Conservation (phyloP, 2,888 invertebrate genomes). For the Tenthredo notha region DNA sequence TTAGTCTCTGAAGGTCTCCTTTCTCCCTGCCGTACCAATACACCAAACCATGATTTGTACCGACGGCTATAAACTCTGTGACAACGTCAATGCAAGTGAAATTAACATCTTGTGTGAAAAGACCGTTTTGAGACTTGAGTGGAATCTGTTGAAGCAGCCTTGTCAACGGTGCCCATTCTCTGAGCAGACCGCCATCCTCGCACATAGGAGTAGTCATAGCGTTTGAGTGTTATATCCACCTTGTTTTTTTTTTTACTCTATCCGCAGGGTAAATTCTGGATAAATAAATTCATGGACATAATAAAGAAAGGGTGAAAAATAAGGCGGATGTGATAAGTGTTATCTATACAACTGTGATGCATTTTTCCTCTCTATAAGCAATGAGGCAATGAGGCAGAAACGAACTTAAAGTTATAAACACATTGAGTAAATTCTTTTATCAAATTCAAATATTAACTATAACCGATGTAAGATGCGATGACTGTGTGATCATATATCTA, state of each 20-base stretch:
- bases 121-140: conserved; percentile 85
- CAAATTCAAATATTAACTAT: too few relatives aligned
- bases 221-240: background rate
- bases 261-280: background rate
- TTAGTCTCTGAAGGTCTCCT: conserved; percentile 87
- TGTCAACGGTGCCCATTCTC: conserved; percentile 91
- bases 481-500: too few relatives aligned
- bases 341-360: too few relatives aligned
- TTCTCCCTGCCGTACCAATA: conserved; percentile 93
- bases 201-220: conserved; percentile 74
- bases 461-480: too few relatives aligned
- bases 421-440: too few relatives aligned
- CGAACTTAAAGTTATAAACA: too few relatives aligned
- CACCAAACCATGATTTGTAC: conserved; percentile 91
- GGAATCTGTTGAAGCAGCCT: conserved; percentile 89
- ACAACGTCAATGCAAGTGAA: conserved; percentile 92
- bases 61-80: conserved; percentile 90
- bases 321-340: too few relatives aligned
- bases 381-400: too few relatives aligned
- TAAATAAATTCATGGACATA: too few relatives aligned
- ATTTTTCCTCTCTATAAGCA: too few relatives aligned
- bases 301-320: too few relatives aligned
- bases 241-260: background rate
- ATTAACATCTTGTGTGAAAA: conserved; percentile 87
- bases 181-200: conserved; percentile 78